Evolutionary conservation across 1,140 invertebrate species (phyloP).

Genomic region (Mycetomoellerius zeteki): DNA sequence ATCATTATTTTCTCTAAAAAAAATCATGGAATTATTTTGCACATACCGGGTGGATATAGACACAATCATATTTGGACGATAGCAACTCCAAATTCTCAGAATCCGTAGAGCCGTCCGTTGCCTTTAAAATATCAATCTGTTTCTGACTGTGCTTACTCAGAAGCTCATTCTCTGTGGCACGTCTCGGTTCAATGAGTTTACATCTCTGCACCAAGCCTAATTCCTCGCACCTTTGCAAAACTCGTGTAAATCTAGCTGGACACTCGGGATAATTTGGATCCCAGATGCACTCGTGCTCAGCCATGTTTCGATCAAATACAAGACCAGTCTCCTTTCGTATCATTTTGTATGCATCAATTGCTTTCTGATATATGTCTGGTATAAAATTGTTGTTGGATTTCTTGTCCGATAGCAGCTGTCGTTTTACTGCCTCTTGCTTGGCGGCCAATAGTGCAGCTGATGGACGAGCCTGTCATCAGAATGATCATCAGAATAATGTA

Average conservation of each 20-base stretch:
- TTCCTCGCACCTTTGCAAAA: constrained; percentile 92
- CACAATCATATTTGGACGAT: constrained; percentile 93
- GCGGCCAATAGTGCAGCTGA: constrained; percentile 83
- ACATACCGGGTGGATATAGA: constrained; percentile 95
- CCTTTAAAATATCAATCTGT: constrained; percentile 90
- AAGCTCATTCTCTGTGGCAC: constrained; percentile 92
- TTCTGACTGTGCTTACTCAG: constrained; percentile 89
- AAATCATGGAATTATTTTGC: constrained; percentile 6
- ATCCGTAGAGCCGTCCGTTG: constrained; percentile 88
- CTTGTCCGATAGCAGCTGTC: constrained; percentile 75
- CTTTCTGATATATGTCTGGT: constrained; percentile 86
- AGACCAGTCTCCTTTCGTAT: constrained; percentile 91
- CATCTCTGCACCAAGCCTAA: constrained; percentile 92
- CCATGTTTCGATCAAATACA: constrained; percentile 93
- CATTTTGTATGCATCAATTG: constrained; percentile 89
- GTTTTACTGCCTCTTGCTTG: constrained; percentile 82
- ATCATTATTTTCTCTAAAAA: background rate
- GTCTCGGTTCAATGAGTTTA: constrained; percentile 87
- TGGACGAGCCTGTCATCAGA: constrained; percentile 78
- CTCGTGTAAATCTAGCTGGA: constrained; percentile 91
- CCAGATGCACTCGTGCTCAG: constrained; percentile 93
- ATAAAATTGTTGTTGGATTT: constrained; percentile 76
- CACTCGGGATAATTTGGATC: constrained; percentile 94
- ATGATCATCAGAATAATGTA: background rate
- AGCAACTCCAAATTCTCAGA: constrained; percentile 90